Percentiles rank a stretch among this genome's conserved stretches.
Conservation (phyloP, 2,888 invertebrate species). For the Myathropa florea region DNA sequence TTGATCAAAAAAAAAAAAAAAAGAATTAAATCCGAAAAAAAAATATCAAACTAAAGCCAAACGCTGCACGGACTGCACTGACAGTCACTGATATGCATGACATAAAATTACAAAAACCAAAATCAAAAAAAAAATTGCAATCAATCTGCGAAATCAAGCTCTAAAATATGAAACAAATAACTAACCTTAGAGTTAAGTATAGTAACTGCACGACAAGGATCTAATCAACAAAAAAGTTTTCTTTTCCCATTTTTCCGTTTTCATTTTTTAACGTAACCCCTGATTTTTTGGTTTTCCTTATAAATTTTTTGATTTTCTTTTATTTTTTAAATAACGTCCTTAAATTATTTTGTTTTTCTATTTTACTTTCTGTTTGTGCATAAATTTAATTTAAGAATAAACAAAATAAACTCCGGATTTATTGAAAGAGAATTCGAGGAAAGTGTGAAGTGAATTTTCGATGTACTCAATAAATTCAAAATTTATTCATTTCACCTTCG, state of each 20-base stretch:
- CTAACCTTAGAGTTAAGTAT: background rate
- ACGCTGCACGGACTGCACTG: slow-evolving; percentile 57
- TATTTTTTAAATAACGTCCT: background rate
- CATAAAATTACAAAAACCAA: slow-evolving; percentile 20
- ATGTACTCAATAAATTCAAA: too few relatives aligned
- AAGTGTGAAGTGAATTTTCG: too few relatives aligned
- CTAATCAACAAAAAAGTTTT: slow-evolving; percentile 16
- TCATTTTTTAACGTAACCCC: background rate
- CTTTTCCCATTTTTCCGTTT: background rate
- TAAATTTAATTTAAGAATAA: background rate
- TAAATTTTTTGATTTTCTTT: background rate
- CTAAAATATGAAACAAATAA: slow-evolving; percentile 5
- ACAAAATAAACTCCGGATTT: too few relatives aligned
- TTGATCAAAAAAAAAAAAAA: slow-evolving; percentile 38
- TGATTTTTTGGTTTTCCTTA: background rate
- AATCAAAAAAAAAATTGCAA: background rate
- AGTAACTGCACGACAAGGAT: slow-evolving; percentile 44
- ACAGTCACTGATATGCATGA: slow-evolving; percentile 66
- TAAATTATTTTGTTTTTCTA: background rate
- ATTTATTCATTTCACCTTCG: too few relatives aligned
- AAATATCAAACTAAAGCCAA: slow-evolving; percentile 40
- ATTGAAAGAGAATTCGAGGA: too few relatives aligned
- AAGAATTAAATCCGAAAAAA: slow-evolving; percentile 13
- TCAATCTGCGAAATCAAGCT: slow-evolving; percentile 28
- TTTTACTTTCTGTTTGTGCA: background rate